phyloP scores from a whole-genome alignment of 2,113 vertebrate species.

The Egretta garzetta region DNA sequence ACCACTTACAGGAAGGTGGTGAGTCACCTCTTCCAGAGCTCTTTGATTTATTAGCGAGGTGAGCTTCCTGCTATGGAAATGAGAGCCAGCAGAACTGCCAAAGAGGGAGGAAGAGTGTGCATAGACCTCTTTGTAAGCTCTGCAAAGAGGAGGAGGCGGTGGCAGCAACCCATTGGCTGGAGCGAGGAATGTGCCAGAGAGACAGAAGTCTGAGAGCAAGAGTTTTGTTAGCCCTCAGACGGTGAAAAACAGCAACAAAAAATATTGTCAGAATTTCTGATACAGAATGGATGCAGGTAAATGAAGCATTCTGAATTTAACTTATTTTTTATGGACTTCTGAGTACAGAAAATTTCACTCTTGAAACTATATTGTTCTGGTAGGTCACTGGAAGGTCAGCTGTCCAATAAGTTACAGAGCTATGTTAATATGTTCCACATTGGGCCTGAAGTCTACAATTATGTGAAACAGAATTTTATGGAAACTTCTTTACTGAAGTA shows the following conservation, averaged over 20 bases:
- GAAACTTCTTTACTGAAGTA: neutral
- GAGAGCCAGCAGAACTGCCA: neutral
- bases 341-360: neutral
- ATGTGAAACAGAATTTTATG: neutral
- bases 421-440: slow-evolving; percentile 44
- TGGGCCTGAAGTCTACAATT: neutral
- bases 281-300: neutral
- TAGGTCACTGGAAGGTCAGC: slow-evolving; percentile 24
- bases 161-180: neutral
- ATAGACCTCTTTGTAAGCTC: neutral
- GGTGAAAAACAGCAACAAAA: neutral
- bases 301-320: neutral
- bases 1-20: slow-evolving; percentile 36
- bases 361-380: neutral
- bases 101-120: neutral
- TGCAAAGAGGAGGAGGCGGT: neutral
- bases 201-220: neutral
- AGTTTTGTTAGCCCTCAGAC: neutral
- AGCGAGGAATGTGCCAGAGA: neutral
- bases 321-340: neutral
- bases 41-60: slow-evolving; percentile 28
- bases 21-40: slow-evolving; percentile 20
- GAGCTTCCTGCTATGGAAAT: slow-evolving; percentile 32
- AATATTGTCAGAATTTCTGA: neutral
- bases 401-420: neutral